Base-by-base conservation (phyloP, 1,140 invertebrate genomes). In the Pachypsylla venusta region DNA sequence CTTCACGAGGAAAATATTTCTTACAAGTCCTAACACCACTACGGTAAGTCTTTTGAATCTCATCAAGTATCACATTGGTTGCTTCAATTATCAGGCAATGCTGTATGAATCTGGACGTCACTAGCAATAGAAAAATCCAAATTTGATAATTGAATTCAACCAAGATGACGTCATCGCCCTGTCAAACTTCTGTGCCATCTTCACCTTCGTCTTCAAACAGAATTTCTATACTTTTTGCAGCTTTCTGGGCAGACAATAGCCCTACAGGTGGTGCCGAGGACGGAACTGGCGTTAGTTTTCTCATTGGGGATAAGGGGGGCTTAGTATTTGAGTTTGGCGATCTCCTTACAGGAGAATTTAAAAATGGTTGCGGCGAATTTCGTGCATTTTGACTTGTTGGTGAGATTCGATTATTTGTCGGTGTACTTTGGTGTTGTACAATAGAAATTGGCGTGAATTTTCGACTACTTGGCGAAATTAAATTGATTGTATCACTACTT, bases 141-240 rank as follows among this genome's bases (percentile, higher is more conserved):
- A n/a, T n/a, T n/a, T n/a, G n/a, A n/a, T n/a, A n/a, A n/a, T n/a
- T n/a, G n/a, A 10, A 35, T 35, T n/a, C 30, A 35, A n/a, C 42
- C 22, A n/a, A 48, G 42, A n/a, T 35, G n/a, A 19, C 42, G 7
- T 4, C 7, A n/a, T 3, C 16, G 4, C n/a, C n/a, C n/a, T n/a
- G 42, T 75, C 70, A 87, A 74, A 90, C 86, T 76, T 89, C 86
- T 64, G 86, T 90, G 39, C 87, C 87, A 64, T 90, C 86, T 67
- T 89, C 86, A 12, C 84, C 84, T 71, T 90, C 86, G 67, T 90
- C 87, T 66, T 89, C 84, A 65, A 87, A 88, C 40, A 87, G 69
- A 25, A 85, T 84, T 77, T 79, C 64, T 69, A 73, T 40, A 75
- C 76, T 12, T 66, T 85, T 87, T 74, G 84, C 84, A 67, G 86